phyloP scores from a whole-genome alignment of 2,797 vertebrate genomes.

The Pseudomugil gertrudae region DNA sequence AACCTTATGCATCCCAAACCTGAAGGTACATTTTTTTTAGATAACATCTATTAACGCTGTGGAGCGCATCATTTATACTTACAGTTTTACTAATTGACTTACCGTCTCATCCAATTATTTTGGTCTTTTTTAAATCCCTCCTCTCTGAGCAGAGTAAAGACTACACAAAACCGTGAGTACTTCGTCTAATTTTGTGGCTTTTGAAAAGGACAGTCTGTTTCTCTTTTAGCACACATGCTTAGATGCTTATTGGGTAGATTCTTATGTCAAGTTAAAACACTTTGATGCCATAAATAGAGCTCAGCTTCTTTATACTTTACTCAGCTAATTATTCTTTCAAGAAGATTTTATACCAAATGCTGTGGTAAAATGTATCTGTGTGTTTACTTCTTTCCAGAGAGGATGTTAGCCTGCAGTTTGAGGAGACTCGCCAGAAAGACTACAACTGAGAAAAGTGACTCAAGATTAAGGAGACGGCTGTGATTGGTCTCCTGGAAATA shows the following conservation, averaged over 20 bases:
- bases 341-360: neutral
- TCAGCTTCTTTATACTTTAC: too few species aligned
- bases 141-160: conserved; percentile 64
- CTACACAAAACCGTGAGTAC: conserved; percentile 55
- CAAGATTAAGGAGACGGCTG: conserved; percentile 13
- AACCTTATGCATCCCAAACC: conserved; percentile 91
- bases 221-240: too few species aligned
- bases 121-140: conserved; percentile 14
- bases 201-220: neutral
- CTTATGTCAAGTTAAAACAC: too few species aligned
- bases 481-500: conserved; percentile 13
- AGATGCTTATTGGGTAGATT: too few species aligned
- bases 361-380: conserved; percentile 8
- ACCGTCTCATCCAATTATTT: neutral
- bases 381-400: conserved; percentile 39
- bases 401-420: conserved; percentile 40
- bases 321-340: neutral
- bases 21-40: conserved; percentile 69
- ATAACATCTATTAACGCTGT: neutral
- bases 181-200: neutral
- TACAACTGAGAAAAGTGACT: conserved; percentile 12
- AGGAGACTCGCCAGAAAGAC: conserved; percentile 41
- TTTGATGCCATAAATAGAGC: too few species aligned
- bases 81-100: conserved; percentile 1
- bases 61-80: neutral